A percentile compares a stretch with the other conserved stretches of the same genome.
Evolutionary conservation across 2,797 vertebrate species (phyloP).

Genomic region (Enteromius thamalakanensis): DNA sequence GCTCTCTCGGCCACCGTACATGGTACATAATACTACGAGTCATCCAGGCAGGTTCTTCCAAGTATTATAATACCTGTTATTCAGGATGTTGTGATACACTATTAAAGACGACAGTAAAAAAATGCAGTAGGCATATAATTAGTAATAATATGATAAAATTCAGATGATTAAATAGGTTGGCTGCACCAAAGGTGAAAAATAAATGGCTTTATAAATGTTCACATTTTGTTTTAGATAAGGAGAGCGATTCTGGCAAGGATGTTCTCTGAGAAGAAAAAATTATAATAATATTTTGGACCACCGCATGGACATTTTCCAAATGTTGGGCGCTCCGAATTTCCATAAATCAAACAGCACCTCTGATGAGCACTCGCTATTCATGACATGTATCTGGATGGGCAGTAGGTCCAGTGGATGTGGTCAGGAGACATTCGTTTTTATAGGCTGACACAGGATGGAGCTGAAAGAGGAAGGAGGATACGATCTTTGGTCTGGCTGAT

Average conservation of each 20-base stretch:
- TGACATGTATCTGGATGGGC: slow-evolving; percentile 51
- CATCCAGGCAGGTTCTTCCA: neutral
- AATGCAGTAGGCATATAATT: neutral
- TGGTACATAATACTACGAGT: neutral
- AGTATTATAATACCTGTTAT: neutral
- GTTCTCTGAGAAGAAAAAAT: neutral
- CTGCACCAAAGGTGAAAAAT: neutral
- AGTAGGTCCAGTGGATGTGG: slow-evolving; percentile 57
- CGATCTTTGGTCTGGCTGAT: slow-evolving; percentile 49
- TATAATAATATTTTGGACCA: neutral
- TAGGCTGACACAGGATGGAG: slow-evolving; percentile 21
- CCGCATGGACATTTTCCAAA: neutral
- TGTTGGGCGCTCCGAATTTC: neutral
- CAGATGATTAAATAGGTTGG: neutral
- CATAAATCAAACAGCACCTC: neutral
- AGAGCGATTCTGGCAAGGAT: neutral
- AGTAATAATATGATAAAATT: neutral
- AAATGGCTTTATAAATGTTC: neutral
- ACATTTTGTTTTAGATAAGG: slow-evolving; percentile 6
- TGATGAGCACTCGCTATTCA: neutral
- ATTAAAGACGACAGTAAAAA: neutral
- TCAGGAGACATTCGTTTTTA: slow-evolving; percentile 35
- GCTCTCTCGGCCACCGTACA: neutral
- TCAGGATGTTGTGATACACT: neutral
- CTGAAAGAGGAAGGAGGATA: slow-evolving; percentile 31